Evolutionary conservation across 2,113 vertebrate genomes (phyloP), one percentile per base, ranked within the genome.

Genomic region (Piprites chloris): DNA sequence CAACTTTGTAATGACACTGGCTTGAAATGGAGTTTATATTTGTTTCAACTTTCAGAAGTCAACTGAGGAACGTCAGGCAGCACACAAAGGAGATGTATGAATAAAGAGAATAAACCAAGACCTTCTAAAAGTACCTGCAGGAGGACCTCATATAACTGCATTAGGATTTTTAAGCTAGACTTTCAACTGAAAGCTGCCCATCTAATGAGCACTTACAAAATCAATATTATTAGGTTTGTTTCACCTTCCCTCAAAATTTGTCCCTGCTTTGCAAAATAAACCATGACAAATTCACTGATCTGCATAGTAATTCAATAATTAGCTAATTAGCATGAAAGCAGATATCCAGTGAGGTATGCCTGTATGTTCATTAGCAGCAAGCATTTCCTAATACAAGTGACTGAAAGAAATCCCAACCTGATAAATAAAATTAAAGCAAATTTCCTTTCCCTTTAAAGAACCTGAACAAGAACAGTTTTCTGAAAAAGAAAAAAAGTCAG

Each of bases 391-490:
- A 82, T 17, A 44, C 5, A 52, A 86, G n/a, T 12, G 27, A 44
- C 11, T 53, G 66, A 78, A 96, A 94, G 24, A 83, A 83, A 96
- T n/a, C 26, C 56, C 33, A 59, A 15, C 49, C 35, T 65, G 49
- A 68, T 35, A 62, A 89, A 69, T 49, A 69, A 72, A 95, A 89
- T 72, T 35, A 47, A 95, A 92, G 23, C 24, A 89, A 37, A 13
- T 37, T 81, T 39, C 17, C 71, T 88, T 52, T 83, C 35, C 85
- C 30, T 49, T 94, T 81, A n/a, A 55, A 58, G 53, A 86, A 50
- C 26, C 47, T 67, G 68, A 55, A 27, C 14, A 63, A 4, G 6
- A 88, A 93, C 32, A 41, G 35, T 35, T 71, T 83, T 77, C 46
- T 41, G 24, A 12, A 72, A 72, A 91, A n/a, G n/a, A 49, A 47